These are phyloP conservation scores for Tympanuchus pallidicinctus DNA, from an alignment of 2,113 vertebrate genomes.

Conservation along the genomic window DNA sequence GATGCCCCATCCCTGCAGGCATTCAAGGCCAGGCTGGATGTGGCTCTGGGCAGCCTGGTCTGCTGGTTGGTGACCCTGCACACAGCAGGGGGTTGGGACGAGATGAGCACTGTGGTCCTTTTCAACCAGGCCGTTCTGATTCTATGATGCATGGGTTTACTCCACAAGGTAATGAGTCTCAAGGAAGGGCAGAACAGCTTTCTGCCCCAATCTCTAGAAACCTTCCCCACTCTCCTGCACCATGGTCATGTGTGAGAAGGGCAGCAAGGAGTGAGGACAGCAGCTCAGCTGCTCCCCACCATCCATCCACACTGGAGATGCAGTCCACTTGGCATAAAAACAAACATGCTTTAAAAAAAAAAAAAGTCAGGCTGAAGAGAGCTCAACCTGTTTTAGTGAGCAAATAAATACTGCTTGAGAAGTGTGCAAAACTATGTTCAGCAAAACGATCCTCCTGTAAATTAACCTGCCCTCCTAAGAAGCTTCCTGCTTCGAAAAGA, in stretches of 20 bases:
- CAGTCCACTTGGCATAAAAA: background rate
- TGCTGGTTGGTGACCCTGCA: too few species aligned
- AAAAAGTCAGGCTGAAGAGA: background rate
- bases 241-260: accelerated
- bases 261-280: accelerated
- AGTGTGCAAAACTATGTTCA: background rate
- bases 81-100: too few species aligned
- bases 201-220: background rate
- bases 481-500: background rate
- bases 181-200: background rate
- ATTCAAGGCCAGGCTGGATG: too few species aligned
- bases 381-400: background rate
- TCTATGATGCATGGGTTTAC: background rate
- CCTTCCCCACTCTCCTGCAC: accelerated
- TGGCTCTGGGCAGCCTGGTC: too few species aligned
- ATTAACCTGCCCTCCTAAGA: background rate
- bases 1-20: too few species aligned
- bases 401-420: background rate
- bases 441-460: background rate
- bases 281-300: background rate
- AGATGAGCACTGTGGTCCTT: too few species aligned
- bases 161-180: accelerated
- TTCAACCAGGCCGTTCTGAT: too few species aligned
- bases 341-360: background rate
- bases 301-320: background rate